Evolutionary conservation across 1,140 invertebrate genomes (phyloP).

Genomic region (Lethocerus indicus): DNA sequence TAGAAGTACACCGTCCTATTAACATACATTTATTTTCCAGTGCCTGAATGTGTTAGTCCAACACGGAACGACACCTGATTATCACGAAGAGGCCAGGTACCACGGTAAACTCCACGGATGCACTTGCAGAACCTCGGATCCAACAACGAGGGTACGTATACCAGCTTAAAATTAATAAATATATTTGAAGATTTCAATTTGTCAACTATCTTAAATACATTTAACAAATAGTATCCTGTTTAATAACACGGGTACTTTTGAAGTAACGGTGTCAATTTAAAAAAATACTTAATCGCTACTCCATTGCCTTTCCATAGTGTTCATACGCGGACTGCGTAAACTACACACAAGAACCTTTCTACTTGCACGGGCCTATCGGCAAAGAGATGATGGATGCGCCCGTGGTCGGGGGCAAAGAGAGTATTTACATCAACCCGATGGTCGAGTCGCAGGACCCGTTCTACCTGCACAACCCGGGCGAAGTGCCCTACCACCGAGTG

Average conservation of each 20-base stretch:
- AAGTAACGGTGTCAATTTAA: too few species aligned
- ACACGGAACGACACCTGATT: slow-evolving; percentile 45
- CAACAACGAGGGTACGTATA: slow-evolving; percentile 15
- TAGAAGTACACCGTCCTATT: too few species aligned
- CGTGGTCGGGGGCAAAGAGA: slow-evolving; percentile 19
- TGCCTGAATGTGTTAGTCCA: slow-evolving; percentile 59
- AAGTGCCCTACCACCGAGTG: slow-evolving; percentile 56
- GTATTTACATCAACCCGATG: slow-evolving; percentile 13
- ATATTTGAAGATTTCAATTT: too few species aligned
- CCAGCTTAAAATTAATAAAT: background rate
- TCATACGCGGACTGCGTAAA: slow-evolving; percentile 33
- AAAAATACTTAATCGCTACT: too few species aligned
- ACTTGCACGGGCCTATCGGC: slow-evolving; percentile 53
- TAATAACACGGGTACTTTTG: too few species aligned
- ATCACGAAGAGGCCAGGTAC: slow-evolving; percentile 26
- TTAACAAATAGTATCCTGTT: too few species aligned
- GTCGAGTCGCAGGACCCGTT: slow-evolving; percentile 43
- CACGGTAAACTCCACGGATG: slow-evolving; percentile 20
- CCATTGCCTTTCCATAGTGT: too few species aligned
- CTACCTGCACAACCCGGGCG: slow-evolving; percentile 63
- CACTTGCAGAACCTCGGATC: slow-evolving; percentile 23
- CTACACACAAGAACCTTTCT: slow-evolving; percentile 42
- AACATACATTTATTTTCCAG: slow-evolving; percentile 32
- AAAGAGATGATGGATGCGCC: too few species aligned
- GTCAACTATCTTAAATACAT: too few species aligned